Percentiles rank a stretch among this genome's conserved stretches.
phyloP scores from a whole-genome alignment of 2,888 invertebrate genomes.

The Drosophila atroscutellata region DNA sequence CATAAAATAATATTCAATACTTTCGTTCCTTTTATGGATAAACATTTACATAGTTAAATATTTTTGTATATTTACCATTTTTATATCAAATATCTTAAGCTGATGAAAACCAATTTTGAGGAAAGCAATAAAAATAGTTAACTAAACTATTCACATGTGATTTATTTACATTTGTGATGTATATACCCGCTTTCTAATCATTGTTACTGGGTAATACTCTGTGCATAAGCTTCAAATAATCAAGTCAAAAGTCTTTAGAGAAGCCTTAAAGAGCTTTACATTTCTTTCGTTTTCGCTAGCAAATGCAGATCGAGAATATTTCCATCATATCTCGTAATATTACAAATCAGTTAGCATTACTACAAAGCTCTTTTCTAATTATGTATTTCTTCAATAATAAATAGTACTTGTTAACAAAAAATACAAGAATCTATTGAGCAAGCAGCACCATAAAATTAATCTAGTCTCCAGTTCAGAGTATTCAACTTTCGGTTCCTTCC shows the following conservation, averaged over 20 bases:
- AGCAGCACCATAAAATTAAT: not conserved
- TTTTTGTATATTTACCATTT: not conserved
- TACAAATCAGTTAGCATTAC: not conserved
- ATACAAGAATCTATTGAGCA: not conserved
- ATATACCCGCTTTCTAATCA: not conserved
- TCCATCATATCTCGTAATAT: constrained; percentile 6
- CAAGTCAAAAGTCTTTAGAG: constrained; percentile 28
- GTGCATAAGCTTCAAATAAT: constrained; percentile 18
- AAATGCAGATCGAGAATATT: constrained; percentile 19
- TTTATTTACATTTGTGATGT: not conserved
- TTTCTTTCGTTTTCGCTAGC: constrained; percentile 34
- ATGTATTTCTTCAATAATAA: not conserved
- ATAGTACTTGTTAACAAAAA: not conserved
- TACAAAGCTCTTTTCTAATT: not conserved
- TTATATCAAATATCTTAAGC: not conserved
- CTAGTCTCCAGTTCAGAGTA: constrained; percentile 31
- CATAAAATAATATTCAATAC: not conserved
- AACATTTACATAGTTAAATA: not conserved
- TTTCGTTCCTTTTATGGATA: not conserved
- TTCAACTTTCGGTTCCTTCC: constrained; percentile 8
- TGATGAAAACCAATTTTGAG: not conserved
- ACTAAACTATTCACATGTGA: not conserved
- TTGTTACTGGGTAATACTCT: constrained; percentile 12
- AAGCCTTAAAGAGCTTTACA: constrained; percentile 31
- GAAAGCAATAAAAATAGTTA: not conserved